Conservation (phyloP, 23 tunicate genomes). For the Corella eumyota region DNA sequence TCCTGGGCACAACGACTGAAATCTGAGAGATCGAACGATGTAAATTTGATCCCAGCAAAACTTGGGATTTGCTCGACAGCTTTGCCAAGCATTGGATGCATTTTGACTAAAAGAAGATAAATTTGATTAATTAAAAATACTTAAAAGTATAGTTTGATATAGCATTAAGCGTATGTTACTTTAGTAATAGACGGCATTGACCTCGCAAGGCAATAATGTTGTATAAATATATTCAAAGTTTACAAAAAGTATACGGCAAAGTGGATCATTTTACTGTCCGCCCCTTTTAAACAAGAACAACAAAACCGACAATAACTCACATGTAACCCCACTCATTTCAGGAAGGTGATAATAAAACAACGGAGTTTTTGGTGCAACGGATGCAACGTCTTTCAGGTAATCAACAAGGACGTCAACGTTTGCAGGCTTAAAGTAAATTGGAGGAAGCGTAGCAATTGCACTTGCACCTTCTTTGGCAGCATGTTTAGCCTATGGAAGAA, state of each 20-base stretch:
- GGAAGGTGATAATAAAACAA: slow-evolving; percentile 77
- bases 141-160: neutral
- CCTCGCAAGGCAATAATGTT: no score
- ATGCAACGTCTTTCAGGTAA: slow-evolving; percentile 63
- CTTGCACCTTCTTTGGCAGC: slow-evolving; percentile 57
- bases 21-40: slow-evolving; percentile 29
- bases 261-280: no score
- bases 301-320: slow-evolving; percentile 38
- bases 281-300: no score
- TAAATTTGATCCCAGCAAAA: slow-evolving; percentile 85
- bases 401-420: slow-evolving; percentile 34
- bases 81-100: slow-evolving; percentile 21
- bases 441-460: slow-evolving; percentile 45
- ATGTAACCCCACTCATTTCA: slow-evolving; percentile 41
- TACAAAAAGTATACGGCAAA: no score
- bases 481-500: slow-evolving; percentile 73
- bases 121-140: no score
- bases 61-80: slow-evolving; percentile 32
- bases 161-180: neutral
- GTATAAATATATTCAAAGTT: no score
- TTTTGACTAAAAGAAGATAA: slow-evolving; percentile 8
- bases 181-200: no score
- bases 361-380: slow-evolving; percentile 59
- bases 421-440: slow-evolving; percentile 50
- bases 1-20: slow-evolving; percentile 53